A percentile compares a stretch with the other conserved stretches of the same genome.
Conservation (phyloP, 2,888 invertebrate genomes). For the Pristionchus arcanus region DNA sequence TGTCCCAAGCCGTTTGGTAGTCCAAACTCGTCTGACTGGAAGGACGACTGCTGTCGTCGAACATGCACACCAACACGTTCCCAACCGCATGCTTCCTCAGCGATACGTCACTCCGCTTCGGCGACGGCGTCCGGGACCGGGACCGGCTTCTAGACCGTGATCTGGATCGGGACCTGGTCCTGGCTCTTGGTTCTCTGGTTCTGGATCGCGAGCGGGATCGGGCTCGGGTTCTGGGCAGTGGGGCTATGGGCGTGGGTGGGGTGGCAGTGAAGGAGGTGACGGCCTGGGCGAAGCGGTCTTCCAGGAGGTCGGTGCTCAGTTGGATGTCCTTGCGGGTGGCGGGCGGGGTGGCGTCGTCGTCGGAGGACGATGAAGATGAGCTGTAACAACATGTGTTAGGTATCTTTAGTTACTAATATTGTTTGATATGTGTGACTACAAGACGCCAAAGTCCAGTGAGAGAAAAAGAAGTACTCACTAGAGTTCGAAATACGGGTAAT, state of each 20-base stretch:
- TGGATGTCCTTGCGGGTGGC: not conserved
- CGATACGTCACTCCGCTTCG: not conserved
- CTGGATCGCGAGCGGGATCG: not conserved
- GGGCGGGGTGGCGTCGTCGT: not conserved
- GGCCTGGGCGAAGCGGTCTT: conserved; percentile 14
- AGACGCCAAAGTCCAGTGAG: not conserved
- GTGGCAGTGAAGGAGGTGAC: not conserved
- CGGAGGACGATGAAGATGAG: not conserved
- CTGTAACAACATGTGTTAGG: not conserved
- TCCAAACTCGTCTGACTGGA: not conserved
- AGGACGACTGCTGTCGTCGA: not conserved
- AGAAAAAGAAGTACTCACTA: not conserved
- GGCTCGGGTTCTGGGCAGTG: not conserved
- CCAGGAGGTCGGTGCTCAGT: not conserved
- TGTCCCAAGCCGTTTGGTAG: not conserved
- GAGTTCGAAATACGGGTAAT: no score
- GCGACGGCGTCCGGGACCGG: not conserved
- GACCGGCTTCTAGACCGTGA: not conserved
- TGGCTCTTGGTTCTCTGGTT: not conserved
- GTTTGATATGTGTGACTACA: no score
- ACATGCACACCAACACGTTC: not conserved
- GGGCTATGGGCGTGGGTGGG: not conserved
- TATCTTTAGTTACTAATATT: no score
- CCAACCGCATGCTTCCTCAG: not conserved
- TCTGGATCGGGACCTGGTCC: not conserved